Evolutionary conservation across 2,888 invertebrate genomes (phyloP), one percentile per base, ranked within the genome.

Genomic region (Caenorhabditis uteleia): DNA sequence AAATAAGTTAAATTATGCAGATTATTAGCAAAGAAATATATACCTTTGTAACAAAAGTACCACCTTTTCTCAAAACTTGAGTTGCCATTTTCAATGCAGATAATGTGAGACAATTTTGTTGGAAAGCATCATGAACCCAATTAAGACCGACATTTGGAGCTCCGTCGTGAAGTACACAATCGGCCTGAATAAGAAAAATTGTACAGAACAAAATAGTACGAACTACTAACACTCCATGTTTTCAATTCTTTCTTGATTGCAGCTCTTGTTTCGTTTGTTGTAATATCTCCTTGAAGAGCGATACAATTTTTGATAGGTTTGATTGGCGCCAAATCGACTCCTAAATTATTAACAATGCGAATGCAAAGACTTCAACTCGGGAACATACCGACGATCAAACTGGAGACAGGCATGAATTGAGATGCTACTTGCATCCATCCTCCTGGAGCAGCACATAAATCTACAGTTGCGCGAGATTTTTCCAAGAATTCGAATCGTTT

Each of bases 11-110:
- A 5, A 10, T 39, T 39, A 20, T 6, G 5, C 6, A 39, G 34
- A 34, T 14, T 14, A 34, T 20, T 20, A 20, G 7, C 7, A 39
- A 39, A 21, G 8, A 14, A 43, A 12, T 21, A 2, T 14, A 97
- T 0, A 98, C 91, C 87, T 99, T 99, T 0, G 98, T 97, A 0
- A 99, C 89, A 86, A 99, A 99, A 91, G 92, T 94, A 45, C 98
- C 98, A 33, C 94, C 95, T 74, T 89, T 88, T 58, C 89, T 88
- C 33, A 99, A 85, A 82, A 97, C 92, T 73, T 91, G 89, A 14
- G 93, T 91, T 0, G 95, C 92, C 67, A 99, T 84, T 85, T 94
- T 95, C 43, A 97, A 84, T 1, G 98, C 93, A 80, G 91, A 90
- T n/a, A 98, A 86, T 0, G 95, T 74, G 16, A 82, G 69, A 46